Conservation (phyloP, 2,113 vertebrate genomes). For the Ammodytes marinus region DNA sequence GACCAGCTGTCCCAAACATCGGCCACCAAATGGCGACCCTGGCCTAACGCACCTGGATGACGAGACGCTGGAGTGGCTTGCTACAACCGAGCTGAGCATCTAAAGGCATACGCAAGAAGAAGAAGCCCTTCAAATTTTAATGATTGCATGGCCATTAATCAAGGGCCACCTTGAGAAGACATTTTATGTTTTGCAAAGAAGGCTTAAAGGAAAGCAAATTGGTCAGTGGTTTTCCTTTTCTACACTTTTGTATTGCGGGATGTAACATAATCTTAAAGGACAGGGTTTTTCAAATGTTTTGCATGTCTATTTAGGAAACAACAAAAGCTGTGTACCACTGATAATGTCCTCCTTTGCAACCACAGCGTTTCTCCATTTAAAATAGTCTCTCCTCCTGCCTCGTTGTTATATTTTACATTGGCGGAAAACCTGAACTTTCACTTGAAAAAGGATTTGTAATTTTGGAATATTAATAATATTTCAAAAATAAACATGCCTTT, state of each 20-base stretch:
- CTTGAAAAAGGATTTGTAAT: neutral
- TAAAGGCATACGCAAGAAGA: too few species aligned
- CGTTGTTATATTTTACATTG: neutral
- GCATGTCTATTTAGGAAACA: neutral
- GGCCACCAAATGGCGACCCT: too few species aligned
- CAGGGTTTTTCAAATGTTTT: neutral
- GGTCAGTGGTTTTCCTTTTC: neutral
- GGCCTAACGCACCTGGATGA: too few species aligned
- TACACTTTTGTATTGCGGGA: neutral
- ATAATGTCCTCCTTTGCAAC: neutral
- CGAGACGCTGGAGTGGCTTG: too few species aligned
- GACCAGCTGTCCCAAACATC: too few species aligned
- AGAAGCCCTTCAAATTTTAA: slow-evolving; percentile 50
- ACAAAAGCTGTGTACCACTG: neutral
- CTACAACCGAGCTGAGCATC: too few species aligned
- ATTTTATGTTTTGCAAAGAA: slow-evolving; percentile 48
- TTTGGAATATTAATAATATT: neutral
- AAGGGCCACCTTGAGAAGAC: slow-evolving; percentile 22
- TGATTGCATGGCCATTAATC: slow-evolving; percentile 48
- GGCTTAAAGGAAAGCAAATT: slow-evolving; percentile 5
- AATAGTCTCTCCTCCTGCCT: neutral
- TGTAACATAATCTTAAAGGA: neutral
- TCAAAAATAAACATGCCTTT: neutral
- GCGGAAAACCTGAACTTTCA: neutral
- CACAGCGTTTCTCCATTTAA: neutral